A percentile compares a stretch with the other conserved stretches of the same genome.
Evolutionary conservation across 2,888 invertebrate genomes (phyloP).

Genomic region (Rugalucina vietnamica): DNA sequence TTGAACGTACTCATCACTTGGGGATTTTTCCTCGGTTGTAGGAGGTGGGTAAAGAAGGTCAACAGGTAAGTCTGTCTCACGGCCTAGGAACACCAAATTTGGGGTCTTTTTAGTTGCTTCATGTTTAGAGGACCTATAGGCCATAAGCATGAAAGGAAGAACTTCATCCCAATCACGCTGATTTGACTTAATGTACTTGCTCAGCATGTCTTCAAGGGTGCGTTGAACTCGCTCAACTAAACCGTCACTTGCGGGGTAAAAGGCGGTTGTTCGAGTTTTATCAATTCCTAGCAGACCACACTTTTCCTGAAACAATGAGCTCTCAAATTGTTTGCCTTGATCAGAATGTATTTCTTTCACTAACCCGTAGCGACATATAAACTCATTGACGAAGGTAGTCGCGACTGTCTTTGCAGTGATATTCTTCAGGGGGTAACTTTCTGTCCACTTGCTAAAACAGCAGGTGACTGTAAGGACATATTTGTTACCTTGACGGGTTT

Average conservation of each 20-base stretch:
- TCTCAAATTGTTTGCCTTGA: background rate
- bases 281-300: background rate
- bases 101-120: background rate
- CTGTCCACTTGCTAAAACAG: constrained; percentile 1
- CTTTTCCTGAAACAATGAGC: background rate
- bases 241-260: constrained; percentile 5
- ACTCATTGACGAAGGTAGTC: background rate
- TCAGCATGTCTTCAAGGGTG: constrained; percentile 5
- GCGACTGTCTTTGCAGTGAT: background rate
- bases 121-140: background rate
- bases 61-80: background rate
- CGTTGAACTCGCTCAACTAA: background rate
- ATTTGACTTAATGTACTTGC: background rate
- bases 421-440: background rate
- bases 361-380: background rate
- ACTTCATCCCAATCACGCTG: constrained; percentile 14
- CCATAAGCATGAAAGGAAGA: background rate
- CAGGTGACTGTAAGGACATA: background rate
- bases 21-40: background rate
- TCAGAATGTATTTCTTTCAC: background rate
- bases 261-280: constrained; percentile 2
- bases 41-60: background rate
- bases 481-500: background rate
- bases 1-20: background rate
- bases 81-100: background rate